A percentile compares a stretch with the other conserved stretches of the same genome.
These are phyloP conservation scores for Nemurella pictetii DNA, from an alignment of 2,888 invertebrate species.

Conservation along the genomic window DNA sequence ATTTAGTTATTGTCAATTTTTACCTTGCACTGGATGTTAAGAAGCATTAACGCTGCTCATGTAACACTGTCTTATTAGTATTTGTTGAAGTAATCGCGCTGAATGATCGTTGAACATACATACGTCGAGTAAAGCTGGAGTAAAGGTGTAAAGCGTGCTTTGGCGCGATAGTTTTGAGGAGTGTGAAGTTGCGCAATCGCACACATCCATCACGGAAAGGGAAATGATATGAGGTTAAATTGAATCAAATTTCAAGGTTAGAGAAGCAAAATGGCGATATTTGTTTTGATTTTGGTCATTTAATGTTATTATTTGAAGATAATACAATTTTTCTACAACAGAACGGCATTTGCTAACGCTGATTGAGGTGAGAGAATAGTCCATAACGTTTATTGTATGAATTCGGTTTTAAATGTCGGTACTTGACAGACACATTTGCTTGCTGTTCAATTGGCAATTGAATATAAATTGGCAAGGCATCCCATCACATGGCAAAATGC, in stretches of 20 bases:
- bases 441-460: neutral
- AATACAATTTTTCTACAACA: neutral
- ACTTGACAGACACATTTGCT: neutral
- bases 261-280: neutral
- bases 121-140: too few species aligned
- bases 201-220: neutral
- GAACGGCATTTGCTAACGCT: neutral
- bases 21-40: too few species aligned
- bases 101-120: too few species aligned
- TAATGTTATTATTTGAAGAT: neutral
- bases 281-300: neutral
- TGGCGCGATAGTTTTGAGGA: neutral
- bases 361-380: neutral
- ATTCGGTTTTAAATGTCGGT: neutral
- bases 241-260: neutral
- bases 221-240: neutral
- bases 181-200: neutral
- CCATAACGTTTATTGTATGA: neutral
- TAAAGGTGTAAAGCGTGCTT: too few species aligned
- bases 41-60: too few species aligned
- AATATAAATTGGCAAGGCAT: neutral
- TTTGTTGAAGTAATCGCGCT: too few species aligned
- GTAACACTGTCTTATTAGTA: too few species aligned
- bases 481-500: neutral
- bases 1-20: too few species aligned